Evolutionary conservation across 1,140 invertebrate genomes (phyloP).

Genomic region (Nephotettix cincticeps): DNA sequence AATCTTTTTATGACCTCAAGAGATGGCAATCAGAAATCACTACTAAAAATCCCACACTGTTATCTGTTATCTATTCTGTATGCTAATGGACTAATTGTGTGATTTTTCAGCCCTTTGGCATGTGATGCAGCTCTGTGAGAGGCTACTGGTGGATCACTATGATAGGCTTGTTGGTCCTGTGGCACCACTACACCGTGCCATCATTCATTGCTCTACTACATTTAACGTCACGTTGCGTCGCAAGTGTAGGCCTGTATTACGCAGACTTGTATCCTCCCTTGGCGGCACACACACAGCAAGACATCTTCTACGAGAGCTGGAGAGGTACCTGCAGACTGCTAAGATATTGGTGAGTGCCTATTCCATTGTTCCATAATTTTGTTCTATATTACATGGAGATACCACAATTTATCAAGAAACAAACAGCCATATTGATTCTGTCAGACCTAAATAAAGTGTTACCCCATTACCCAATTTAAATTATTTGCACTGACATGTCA

Average conservation of each 20-base stretch:
- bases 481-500: not conserved
- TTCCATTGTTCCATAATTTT: not conserved
- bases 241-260: slow-evolving; percentile 43
- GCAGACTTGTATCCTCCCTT: slow-evolving; percentile 47
- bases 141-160: slow-evolving; percentile 60
- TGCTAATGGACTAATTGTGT: no score
- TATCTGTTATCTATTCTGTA: no score
- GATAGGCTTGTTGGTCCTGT: slow-evolving; percentile 57
- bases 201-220: slow-evolving; percentile 62
- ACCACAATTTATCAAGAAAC: not conserved
- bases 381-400: not conserved
- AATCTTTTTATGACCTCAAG: no score
- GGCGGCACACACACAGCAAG: slow-evolving; percentile 52
- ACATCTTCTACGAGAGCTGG: slow-evolving; percentile 60
- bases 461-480: not conserved
- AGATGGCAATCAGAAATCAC: no score
- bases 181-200: slow-evolving; percentile 58
- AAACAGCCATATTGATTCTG: not conserved
- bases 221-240: slow-evolving; percentile 41
- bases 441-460: not conserved
- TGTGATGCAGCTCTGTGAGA: slow-evolving; percentile 62
- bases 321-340: slow-evolving; percentile 54
- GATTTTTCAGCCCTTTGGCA: slow-evolving; percentile 54
- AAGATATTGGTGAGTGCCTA: slow-evolving; percentile 45
- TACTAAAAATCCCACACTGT: no score